phyloP scores from a whole-genome alignment of 1,140 invertebrate genomes.

The Pseudomyrmex flavicornis region DNA sequence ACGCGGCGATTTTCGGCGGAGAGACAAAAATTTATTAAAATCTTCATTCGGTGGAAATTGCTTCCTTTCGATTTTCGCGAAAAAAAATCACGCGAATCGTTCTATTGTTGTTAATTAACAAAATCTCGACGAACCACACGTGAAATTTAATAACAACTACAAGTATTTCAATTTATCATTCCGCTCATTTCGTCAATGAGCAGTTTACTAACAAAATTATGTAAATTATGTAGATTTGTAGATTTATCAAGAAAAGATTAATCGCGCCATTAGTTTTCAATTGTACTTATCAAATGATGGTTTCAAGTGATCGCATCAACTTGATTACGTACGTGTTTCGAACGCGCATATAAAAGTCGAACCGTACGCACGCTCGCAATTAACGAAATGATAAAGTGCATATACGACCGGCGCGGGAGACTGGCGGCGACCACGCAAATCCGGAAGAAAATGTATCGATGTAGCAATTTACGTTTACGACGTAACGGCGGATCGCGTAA shows the following conservation, averaged over 20 bases:
- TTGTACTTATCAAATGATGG: too few species aligned
- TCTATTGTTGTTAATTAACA: slow-evolving; percentile 49
- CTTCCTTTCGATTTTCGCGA: slow-evolving; percentile 31
- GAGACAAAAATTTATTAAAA: slow-evolving; percentile 43
- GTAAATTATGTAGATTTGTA: slow-evolving; percentile 42
- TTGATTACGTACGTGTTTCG: too few species aligned
- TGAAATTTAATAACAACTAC: slow-evolving; percentile 45
- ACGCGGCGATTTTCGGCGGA: background rate
- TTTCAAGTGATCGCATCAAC: too few species aligned
- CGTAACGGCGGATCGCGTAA: slow-evolving; percentile 50
- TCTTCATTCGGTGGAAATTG: slow-evolving; percentile 41
- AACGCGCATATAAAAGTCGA: too few species aligned
- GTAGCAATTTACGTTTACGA: slow-evolving; percentile 71
- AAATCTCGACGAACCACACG: slow-evolving; percentile 31
- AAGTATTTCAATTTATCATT: slow-evolving; percentile 61
- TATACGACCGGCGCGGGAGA: background rate
- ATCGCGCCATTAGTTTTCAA: slow-evolving; percentile 23
- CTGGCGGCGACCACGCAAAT: slow-evolving; percentile 35
- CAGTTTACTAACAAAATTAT: slow-evolving; percentile 14
- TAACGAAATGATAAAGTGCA: slow-evolving; percentile 50
- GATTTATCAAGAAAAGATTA: slow-evolving; percentile 23
- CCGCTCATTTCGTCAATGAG: slow-evolving; percentile 30
- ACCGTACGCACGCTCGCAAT: slow-evolving; percentile 16
- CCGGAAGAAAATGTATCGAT: slow-evolving; percentile 70
- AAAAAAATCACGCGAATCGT: slow-evolving; percentile 25